Base-by-base conservation (phyloP, 53 echinoderm and acorn worm genomes). In the Mesocentrotus franciscanus region DNA sequence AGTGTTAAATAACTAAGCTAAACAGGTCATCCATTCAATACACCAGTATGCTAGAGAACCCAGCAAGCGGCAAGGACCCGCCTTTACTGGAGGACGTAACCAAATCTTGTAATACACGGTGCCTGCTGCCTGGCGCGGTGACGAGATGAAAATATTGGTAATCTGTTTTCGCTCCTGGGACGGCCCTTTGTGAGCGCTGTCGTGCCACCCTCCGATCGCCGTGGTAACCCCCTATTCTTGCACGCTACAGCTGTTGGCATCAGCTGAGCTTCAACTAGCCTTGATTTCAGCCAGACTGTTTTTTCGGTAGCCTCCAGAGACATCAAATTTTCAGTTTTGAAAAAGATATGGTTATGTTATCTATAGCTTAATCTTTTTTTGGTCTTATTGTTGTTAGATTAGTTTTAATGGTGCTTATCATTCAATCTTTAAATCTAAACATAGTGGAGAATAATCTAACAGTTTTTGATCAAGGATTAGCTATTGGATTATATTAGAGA, bases 91-190 rank as follows among this genome's bases (percentile, higher is more conserved):
- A 1, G 18, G 81, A 81, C 81, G 81, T 81, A 90, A 58, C 90
- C 90, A 32, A 58, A 90, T 32, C 90, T 90, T 90, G 90, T 90
- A 60, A 58, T 60, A 90, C 90, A 90, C 90, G 29, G 16, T 10
- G 30, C 20, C 90, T 30, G 90, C 90, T 90, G 90, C 15, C n/a
- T 12, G n/a, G 90, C 90, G 90, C 30, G 16, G 90, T 61, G 59
- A 61, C 59, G 60, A 90, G 90, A 90, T 90, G 90, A 90, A 90
- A 90, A 90, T 90, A 90, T 58, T 61, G 61, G 90, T 90, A 90
- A 90, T 90, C 90, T 90, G 90, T 90, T 90, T 90, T 90, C 60
- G 61, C 90, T 90, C 90, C 90, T 61, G 59, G 59, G 90, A 61
- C 60, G 61, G 90, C 90, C 90, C 90, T 90, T 61, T 90, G 58